Evolutionary conservation across 2,888 invertebrate species (phyloP), one percentile per base, ranked within the genome.

Genomic region (Harpalus rubripes): DNA sequence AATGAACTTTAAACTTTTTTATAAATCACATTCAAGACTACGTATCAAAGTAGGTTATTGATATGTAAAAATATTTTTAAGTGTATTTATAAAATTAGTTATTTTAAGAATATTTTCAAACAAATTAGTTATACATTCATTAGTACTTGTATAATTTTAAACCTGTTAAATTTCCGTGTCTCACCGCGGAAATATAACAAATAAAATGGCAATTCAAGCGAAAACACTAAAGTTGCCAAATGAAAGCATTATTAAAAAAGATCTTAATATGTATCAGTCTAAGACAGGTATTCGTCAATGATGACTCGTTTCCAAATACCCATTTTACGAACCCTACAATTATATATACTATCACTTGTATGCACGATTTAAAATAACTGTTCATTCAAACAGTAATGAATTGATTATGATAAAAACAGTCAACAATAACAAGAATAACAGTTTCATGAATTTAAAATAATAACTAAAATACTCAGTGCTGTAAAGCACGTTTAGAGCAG

Each of bases 191-290:
- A 68, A 74, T 52, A 74, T 58, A 56, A 56, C 22, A 78, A 78
- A 78, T 56, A 32, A 78, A 78, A 58, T 78, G 78, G 78, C 78
- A 78, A 78, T 78, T 18, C 7, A 58, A 78, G 83, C 74, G 61
- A 83, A 78, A 76, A 78, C 74, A 78, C 82, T 74, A 81, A 44
- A 76, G 59, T 81, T 58, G 85, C 80, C 80, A 68, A 79, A 80
- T 80, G 58, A 65, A 80, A 85, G 68, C 39, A 76, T 68, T 79
- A 79, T 84, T 59, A 80, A 80, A 74, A 80, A 85, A 85, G 80
- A 85, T 80, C 85, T 85, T 85, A 85, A 85, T 80, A 79, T 80
- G 80, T 85, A 85, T 85, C 85, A 85, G 85, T 85, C 85, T 85
- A 85, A 85, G 74, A 85, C 85, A 59, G 80, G 80, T 80, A 85